Evolutionary conservation across 2,888 invertebrate genomes (phyloP).

Genomic region (Lithosia quadra): DNA sequence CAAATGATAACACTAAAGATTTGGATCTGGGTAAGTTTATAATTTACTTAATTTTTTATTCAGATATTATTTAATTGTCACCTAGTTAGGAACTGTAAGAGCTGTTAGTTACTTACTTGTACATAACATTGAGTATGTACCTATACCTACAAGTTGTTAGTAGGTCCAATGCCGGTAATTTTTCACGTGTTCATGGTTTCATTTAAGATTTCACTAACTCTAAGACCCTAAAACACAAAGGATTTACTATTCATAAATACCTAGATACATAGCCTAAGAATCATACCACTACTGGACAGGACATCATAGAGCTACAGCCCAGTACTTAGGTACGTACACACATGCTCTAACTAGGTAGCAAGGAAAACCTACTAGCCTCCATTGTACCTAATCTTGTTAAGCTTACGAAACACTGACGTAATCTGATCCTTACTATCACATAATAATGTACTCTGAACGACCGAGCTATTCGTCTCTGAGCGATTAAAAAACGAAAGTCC

Average conservation of each 20-base stretch:
- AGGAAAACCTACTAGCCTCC: neutral
- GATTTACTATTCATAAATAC: neutral
- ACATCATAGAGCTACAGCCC: neutral
- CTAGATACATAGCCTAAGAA: no score
- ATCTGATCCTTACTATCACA: neutral
- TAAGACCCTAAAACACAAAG: neutral
- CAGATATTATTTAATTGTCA: constrained; percentile 1
- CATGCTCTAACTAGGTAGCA: neutral
- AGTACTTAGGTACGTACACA: neutral
- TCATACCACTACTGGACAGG: neutral
- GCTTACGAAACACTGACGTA: constrained; percentile 4
- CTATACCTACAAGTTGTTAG: no score
- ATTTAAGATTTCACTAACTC: no score
- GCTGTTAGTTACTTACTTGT: no score
- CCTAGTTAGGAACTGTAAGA: no score
- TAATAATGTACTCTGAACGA: neutral
- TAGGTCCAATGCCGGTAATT: no score
- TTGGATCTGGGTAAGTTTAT: constrained; percentile 76
- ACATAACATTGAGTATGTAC: no score
- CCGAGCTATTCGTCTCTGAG: neutral
- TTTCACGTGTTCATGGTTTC: no score
- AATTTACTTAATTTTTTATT: neutral
- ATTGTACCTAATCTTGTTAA: constrained; percentile 3
- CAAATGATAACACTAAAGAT: constrained; percentile 69
- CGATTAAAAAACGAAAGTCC: neutral